Conservation (phyloP, 2,888 invertebrate genomes). For the Meandrusa payeni region DNA sequence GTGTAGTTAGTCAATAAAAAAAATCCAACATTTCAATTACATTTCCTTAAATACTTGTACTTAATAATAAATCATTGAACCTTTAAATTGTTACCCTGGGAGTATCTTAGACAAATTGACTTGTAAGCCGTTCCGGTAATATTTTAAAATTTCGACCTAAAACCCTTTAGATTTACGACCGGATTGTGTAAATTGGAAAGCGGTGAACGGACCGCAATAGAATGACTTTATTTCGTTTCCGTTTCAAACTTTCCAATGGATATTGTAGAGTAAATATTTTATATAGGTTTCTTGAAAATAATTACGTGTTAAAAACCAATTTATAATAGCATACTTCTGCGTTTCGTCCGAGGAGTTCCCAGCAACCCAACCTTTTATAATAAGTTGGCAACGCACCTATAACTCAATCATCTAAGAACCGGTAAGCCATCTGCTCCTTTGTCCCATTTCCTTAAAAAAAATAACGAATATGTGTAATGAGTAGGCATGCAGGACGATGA, state of each 20-base stretch:
- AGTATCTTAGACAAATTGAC: constrained; percentile 39
- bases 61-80: constrained; percentile 50
- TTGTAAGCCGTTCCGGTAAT: constrained; percentile 43
- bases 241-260: constrained; percentile 1
- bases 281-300: too few species aligned
- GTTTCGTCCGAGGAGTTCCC: too few species aligned
- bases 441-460: too few species aligned
- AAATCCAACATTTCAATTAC: neutral
- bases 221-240: constrained; percentile 15
- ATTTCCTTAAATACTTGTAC: constrained; percentile 6
- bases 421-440: too few species aligned
- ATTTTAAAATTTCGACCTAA: constrained; percentile 65
- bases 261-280: neutral
- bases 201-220: constrained; percentile 18
- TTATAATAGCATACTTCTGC: too few species aligned
- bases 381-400: too few species aligned
- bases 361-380: too few species aligned
- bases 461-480: too few species aligned
- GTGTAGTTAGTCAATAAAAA: too few species aligned
- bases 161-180: constrained; percentile 61
- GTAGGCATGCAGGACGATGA: too few species aligned
- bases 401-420: too few species aligned
- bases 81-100: constrained; percentile 47
- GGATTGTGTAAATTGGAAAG: constrained; percentile 69
- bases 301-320: too few species aligned